Percentiles rank a stretch among this genome's conserved stretches.
Evolutionary conservation across 2,113 vertebrate species (phyloP).

Genomic region (Leptobrachium ailaonicum): DNA sequence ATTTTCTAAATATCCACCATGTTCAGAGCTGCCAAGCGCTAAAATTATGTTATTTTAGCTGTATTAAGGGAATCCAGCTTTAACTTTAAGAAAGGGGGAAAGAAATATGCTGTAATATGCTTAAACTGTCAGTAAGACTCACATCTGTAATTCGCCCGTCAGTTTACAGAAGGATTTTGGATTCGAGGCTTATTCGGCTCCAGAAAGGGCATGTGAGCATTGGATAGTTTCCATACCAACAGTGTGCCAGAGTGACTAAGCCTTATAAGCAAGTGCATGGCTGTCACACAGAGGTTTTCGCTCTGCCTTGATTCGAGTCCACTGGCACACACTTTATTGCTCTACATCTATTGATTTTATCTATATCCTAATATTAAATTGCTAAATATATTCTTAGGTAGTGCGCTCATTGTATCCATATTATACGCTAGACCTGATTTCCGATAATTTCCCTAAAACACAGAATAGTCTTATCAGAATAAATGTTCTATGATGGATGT

Average conservation of each 20-base stretch:
- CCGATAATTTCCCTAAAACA: neutral
- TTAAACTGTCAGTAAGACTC: constrained; percentile 10
- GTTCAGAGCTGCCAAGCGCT: too few species aligned
- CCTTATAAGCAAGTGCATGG: constrained; percentile 13
- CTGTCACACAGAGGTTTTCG: constrained; percentile 24
- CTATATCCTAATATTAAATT: neutral
- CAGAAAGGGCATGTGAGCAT: constrained; percentile 22
- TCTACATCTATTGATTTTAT: neutral
- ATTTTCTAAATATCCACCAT: too few species aligned
- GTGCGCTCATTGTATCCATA: too few species aligned
- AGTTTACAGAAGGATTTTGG: constrained; percentile 11
- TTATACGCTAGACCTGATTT: neutral
- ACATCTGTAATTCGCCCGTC: constrained; percentile 27
- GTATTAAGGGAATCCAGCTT: neutral
- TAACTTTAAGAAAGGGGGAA: neutral
- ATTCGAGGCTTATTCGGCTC: constrained; percentile 11
- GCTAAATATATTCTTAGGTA: too few species aligned
- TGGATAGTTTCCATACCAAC: constrained; percentile 39
- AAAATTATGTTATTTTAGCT: neutral
- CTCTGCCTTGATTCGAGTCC: neutral
- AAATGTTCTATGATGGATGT: neutral
- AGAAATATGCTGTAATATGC: constrained; percentile 3
- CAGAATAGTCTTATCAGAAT: neutral
- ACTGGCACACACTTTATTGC: neutral
- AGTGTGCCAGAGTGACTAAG: constrained; percentile 18